phyloP scores from a whole-genome alignment of 37 sponge, comb jelly and placozoan species.

The Spongia lamella region DNA sequence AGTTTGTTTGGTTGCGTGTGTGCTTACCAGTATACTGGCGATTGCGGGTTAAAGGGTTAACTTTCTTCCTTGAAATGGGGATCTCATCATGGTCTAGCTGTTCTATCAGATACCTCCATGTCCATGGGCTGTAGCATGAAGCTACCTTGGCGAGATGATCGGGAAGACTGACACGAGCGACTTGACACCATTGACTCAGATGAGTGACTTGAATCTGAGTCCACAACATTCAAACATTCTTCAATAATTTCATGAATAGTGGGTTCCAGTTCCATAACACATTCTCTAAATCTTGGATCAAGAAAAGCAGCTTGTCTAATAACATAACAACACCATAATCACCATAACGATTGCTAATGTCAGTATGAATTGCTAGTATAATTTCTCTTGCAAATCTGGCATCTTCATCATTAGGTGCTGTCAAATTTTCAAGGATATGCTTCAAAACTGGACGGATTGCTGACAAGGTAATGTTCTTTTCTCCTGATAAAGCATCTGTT shows the following conservation, averaged over 20 bases:
- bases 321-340: no score
- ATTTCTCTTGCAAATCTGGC: constrained; percentile 9
- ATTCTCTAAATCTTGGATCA: constrained; percentile 38
- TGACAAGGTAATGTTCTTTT: constrained; percentile 36
- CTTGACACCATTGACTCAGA: no score
- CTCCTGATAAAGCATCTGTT: constrained; percentile 41
- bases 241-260: constrained; percentile 7
- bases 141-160: no score
- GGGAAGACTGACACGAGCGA: no score
- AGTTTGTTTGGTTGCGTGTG: no score
- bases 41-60: no score
- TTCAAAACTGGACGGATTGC: constrained; percentile 17
- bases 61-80: no score
- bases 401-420: background rate
- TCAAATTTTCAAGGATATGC: constrained; percentile 6
- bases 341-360: constrained; percentile 11
- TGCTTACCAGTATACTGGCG: no score
- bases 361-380: constrained; percentile 1
- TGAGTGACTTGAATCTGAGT: background rate
- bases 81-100: no score
- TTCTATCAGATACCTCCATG: no score
- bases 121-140: no score
- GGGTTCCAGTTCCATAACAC: constrained; percentile 21
- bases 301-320: constrained; percentile 12
- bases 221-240: constrained; percentile 3